These are phyloP conservation scores for Buteo buteo DNA, from an alignment of 2,113 vertebrate species.

Conservation along the genomic window DNA sequence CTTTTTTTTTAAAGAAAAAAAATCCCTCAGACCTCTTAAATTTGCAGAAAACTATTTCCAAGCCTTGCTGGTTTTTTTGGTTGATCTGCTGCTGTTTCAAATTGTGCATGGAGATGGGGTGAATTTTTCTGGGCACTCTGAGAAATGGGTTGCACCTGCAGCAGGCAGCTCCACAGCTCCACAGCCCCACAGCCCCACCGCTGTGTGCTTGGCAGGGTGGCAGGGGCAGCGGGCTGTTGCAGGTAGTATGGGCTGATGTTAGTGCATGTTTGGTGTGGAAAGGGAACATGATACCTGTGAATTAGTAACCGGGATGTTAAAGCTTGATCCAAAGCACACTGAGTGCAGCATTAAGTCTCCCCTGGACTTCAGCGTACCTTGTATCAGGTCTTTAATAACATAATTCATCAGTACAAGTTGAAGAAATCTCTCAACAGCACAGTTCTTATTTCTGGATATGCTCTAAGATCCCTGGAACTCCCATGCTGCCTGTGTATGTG, in stretches of 20 bases:
- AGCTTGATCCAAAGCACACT: background rate
- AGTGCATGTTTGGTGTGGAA: background rate
- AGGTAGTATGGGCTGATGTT: background rate
- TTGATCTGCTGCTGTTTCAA: background rate
- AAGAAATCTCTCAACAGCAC: background rate
- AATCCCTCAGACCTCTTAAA: background rate
- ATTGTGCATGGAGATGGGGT: background rate
- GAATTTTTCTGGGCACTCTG: background rate
- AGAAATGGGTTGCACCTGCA: background rate
- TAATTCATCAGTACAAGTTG: background rate
- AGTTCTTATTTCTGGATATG: background rate
- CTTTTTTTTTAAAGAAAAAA: background rate
- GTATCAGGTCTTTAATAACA: background rate
- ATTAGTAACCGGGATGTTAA: background rate
- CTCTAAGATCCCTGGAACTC: background rate
- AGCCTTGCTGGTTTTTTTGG: background rate
- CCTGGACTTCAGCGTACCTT: background rate
- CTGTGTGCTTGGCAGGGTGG: accelerated
- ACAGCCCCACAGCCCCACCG: accelerated
- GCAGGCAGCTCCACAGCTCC: background rate
- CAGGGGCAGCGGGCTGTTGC: background rate
- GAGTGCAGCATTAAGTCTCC: background rate
- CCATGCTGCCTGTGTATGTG: background rate
- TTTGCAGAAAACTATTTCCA: background rate
- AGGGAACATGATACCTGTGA: background rate